Base-by-base conservation (phyloP, 2,797 vertebrate species). In the Schizopygopsis pylzovi region DNA sequence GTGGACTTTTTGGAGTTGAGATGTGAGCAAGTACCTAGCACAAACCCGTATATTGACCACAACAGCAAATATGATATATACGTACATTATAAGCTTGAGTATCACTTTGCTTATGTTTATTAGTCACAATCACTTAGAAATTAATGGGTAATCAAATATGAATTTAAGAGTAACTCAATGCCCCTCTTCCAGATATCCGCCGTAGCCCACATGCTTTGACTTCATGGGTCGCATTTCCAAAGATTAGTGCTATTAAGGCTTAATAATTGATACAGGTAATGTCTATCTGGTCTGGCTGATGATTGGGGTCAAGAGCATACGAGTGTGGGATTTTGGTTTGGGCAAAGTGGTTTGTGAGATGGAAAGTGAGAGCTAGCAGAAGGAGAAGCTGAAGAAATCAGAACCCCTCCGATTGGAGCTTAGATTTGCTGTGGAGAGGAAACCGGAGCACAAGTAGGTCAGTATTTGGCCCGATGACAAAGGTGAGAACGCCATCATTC, bases 201-300 rank as follows among this genome's bases (percentile, higher is more conserved):
- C 37, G 5, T 16, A 54, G 39, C 56, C 20, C 5, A 47, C 4
- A 28, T 22, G 54, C 78, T 63, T 13, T 77, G 49, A 59, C 45
- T 81, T 75, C 56, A 41, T 4, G 12, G 78, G 72, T 77, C 83
- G 61, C 73, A 22, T 81, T 87, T 77, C 70, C 37, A 41, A 85
- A 87, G 83, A 72, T 84, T 75, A 80, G 54, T 18, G 59, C 83
- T 76, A 22, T 37, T 56, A 28, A 85, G 43, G 59, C 20, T 90
- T 78, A 89, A 90, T 89, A 85, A 90, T 88, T 89, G 82, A 90
- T 54, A 59, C 6, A 6, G 65, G 84, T 89, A 88, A 88, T 54
- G 82, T 71, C 76, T 77, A 82, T 61, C 86, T 85, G 77, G 82
- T 84, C 77, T 87, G 79, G 83, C 70, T 33, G 54, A 78, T 68